These are phyloP conservation scores for Orussus abietinus DNA, from an alignment of 1,140 invertebrate genomes.

Conservation along the genomic window DNA sequence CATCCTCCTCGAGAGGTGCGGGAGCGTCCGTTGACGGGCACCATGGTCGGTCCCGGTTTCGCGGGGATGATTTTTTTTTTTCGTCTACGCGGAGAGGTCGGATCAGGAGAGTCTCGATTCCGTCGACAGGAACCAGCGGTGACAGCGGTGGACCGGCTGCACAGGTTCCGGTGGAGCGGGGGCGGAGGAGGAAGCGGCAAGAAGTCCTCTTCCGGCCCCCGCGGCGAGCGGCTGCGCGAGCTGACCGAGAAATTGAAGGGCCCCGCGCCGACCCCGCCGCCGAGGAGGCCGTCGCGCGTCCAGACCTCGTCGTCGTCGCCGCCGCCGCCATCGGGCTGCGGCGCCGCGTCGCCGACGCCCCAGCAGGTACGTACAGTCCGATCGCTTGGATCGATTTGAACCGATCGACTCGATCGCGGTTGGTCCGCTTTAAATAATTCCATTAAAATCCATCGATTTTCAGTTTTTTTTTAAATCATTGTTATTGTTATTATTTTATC, in stretches of 20 bases:
- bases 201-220: constrained; percentile 50
- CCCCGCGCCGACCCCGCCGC: constrained; percentile 44
- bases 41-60: too few relatives aligned
- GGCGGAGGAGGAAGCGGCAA: constrained; percentile 49
- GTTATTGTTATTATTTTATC: too few relatives aligned
- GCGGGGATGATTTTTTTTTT: too few relatives aligned
- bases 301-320: constrained; percentile 46
- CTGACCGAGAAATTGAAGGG: constrained; percentile 70
- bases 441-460: too few relatives aligned
- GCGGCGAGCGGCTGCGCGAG: constrained; percentile 66
- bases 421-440: too few relatives aligned
- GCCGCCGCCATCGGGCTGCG: constrained; percentile 23
- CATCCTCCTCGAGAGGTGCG: too few relatives aligned
- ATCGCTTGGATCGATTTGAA: too few relatives aligned
- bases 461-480: too few relatives aligned
- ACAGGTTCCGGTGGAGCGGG: constrained; percentile 71
- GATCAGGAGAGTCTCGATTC: not conserved
- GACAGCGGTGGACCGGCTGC: constrained; percentile 69
- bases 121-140: constrained; percentile 42
- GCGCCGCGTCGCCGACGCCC: constrained; percentile 17
- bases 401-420: too few relatives aligned
- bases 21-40: too few relatives aligned
- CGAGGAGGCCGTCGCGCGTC: constrained; percentile 42
- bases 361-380: too few relatives aligned
- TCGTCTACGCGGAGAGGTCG: too few relatives aligned